Conservation (phyloP, 2,888 invertebrate genomes). For the Biston stratarius region DNA sequence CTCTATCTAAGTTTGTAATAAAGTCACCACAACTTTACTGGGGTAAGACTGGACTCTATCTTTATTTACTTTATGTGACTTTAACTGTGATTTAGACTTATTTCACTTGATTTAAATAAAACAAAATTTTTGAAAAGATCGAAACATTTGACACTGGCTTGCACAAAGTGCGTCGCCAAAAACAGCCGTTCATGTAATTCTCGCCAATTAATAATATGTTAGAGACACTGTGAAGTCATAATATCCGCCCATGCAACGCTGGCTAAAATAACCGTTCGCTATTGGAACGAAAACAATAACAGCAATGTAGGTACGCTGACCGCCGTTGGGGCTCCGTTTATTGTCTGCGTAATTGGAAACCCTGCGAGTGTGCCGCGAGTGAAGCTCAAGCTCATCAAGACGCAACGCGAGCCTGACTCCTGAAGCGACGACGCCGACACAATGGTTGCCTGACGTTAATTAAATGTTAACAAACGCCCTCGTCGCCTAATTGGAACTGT, state of each 20-base stretch:
- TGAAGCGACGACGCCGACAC: constrained; percentile 74
- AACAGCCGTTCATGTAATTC: no score
- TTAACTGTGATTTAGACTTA: no score
- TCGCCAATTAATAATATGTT: no score
- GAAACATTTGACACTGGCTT: no score
- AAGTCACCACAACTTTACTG: no score
- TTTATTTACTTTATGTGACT: no score
- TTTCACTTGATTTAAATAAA: no score
- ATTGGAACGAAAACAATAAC: constrained; percentile 41
- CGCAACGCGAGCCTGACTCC: constrained; percentile 46
- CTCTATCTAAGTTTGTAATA: no score
- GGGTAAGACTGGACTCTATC: no score
- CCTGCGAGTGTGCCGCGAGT: constrained; percentile 59
- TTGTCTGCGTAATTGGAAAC: constrained; percentile 68
- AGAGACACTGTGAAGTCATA: not conserved
- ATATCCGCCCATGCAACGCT: not conserved
- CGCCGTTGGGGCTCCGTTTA: constrained; percentile 41
- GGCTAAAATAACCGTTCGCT: constrained; percentile 38
- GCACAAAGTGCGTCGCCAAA: no score
- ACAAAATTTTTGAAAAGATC: no score
- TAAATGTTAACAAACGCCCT: constrained; percentile 87
- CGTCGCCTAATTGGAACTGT: constrained; percentile 86
- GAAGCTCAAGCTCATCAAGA: constrained; percentile 59
- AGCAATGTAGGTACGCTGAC: constrained; percentile 35
- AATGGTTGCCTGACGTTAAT: constrained; percentile 84